Evolutionary conservation across 2,797 vertebrate genomes (phyloP).

Genomic region (Enteromius viviparus): DNA sequence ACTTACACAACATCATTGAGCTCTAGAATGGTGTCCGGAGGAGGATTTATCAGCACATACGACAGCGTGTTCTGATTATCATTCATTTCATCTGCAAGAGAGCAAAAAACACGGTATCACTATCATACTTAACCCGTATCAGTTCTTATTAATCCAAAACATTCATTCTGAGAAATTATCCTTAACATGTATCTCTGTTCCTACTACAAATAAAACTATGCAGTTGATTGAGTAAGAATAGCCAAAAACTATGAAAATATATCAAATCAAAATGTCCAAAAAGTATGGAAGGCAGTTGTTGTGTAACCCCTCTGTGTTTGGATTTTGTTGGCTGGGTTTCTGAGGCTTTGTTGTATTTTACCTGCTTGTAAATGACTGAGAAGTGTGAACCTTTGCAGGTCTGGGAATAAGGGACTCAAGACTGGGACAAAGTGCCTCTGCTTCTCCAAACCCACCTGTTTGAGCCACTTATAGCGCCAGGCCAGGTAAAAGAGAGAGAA

Average conservation of each 20-base stretch:
- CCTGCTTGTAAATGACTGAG: conserved; percentile 62
- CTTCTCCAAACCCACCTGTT: conserved; percentile 83
- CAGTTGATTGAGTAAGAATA: conserved; percentile 12
- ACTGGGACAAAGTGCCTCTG: conserved; percentile 66
- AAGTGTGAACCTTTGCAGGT: conserved; percentile 65
- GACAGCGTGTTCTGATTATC: conserved; percentile 98
- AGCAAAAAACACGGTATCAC: conserved; percentile 53
- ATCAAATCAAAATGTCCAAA: conserved; percentile 18
- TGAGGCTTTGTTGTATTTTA: conserved; percentile 53
- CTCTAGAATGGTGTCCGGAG: conserved; percentile 93
- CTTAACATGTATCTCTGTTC: conserved; percentile 2
- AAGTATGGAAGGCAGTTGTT: neutral
- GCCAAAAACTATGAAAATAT: conserved; percentile 7
- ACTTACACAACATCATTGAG: conserved; percentile 95
- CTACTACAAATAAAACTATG: conserved; percentile 27
- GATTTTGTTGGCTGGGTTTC: conserved; percentile 43
- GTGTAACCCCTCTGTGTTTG: conserved; percentile 24
- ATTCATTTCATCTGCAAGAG: conserved; percentile 92
- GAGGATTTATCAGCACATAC: conserved; percentile 96
- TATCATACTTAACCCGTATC: neutral
- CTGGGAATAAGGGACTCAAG: conserved; percentile 55
- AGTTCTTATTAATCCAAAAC: conserved; percentile 20
- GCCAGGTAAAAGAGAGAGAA: conserved; percentile 81
- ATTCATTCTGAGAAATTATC: neutral
- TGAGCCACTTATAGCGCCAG: conserved; percentile 79